Evolutionary conservation across 1,140 invertebrate species (phyloP).

Genomic region (Drosophila aff.): DNA sequence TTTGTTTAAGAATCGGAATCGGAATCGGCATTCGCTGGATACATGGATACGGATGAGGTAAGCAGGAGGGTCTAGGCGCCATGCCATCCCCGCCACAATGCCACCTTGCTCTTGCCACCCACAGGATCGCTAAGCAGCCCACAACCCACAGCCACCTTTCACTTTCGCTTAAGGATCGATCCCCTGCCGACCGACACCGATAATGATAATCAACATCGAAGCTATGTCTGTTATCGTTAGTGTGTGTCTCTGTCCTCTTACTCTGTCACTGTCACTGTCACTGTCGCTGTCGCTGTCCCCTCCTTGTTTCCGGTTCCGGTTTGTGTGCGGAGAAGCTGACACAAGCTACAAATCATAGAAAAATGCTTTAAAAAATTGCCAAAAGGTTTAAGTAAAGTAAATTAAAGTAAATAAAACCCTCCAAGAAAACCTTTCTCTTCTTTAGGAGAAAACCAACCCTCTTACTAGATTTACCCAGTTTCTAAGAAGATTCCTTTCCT

Average conservation of each 20-base stretch:
- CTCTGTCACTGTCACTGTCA: slow-evolving; percentile 1
- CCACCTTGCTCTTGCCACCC: slow-evolving; percentile 55
- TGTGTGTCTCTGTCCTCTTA: slow-evolving; percentile 41
- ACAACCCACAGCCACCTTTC: slow-evolving; percentile 1
- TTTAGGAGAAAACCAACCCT: not conserved
- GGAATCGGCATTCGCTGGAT: not conserved
- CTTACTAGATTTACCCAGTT: not conserved
- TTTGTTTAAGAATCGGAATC: not conserved
- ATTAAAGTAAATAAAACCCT: not conserved
- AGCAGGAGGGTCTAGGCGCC: not conserved
- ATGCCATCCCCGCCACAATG: slow-evolving; percentile 4
- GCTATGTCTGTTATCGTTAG: slow-evolving; percentile 58
- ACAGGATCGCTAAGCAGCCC: slow-evolving; percentile 38
- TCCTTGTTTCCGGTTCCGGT: slow-evolving; percentile 11
- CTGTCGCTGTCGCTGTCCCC: slow-evolving; percentile 34
- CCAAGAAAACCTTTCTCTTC: no score
- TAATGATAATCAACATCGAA: slow-evolving; percentile 41
- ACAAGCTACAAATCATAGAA: not conserved
- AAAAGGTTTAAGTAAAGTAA: no score
- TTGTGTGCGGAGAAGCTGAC: slow-evolving; percentile 2
- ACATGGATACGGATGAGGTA: slow-evolving; percentile 5
- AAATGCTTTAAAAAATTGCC: not conserved
- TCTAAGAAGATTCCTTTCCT: no score
- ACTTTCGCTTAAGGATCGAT: slow-evolving; percentile 17
- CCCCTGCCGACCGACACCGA: slow-evolving; percentile 29